Evolutionary conservation across 2,113 vertebrate genomes (phyloP).

Genomic region (Oryzias javanicus): DNA sequence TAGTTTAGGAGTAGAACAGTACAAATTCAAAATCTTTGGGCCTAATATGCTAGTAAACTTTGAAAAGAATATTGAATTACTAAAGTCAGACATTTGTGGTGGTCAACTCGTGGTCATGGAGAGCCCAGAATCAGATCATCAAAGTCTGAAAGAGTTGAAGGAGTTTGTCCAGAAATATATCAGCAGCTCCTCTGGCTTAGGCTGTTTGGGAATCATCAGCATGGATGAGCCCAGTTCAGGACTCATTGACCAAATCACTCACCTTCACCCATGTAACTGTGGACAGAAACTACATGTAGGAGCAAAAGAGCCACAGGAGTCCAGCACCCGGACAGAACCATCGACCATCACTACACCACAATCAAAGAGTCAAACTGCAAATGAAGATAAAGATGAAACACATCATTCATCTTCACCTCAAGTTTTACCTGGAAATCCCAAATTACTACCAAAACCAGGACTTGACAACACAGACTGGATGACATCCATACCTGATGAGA

Average conservation of each 20-base stretch:
- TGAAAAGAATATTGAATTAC: constrained; percentile 3
- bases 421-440: neutral
- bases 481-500: constrained; percentile 37
- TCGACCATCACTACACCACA: neutral
- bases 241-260: constrained; percentile 40
- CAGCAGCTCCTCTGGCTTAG: neutral
- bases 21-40: constrained; percentile 20
- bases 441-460: neutral
- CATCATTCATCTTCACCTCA: neutral
- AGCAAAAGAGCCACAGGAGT: too few species aligned
- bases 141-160: constrained; percentile 1
- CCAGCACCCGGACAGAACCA: too few species aligned
- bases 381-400: neutral
- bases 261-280: neutral
- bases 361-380: neutral
- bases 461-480: constrained; percentile 12
- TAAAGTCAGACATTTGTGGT: constrained; percentile 32
- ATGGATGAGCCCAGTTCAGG: constrained; percentile 54
- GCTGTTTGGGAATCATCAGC: constrained; percentile 62
- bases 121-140: accelerated
- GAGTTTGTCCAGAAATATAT: constrained; percentile 16
- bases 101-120: constrained; percentile 41
- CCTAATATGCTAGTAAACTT: constrained; percentile 7
- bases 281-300: neutral
- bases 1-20: constrained; percentile 15